phyloP scores from a whole-genome alignment of 2,113 vertebrate genomes.

The Otolemur garnettii region DNA sequence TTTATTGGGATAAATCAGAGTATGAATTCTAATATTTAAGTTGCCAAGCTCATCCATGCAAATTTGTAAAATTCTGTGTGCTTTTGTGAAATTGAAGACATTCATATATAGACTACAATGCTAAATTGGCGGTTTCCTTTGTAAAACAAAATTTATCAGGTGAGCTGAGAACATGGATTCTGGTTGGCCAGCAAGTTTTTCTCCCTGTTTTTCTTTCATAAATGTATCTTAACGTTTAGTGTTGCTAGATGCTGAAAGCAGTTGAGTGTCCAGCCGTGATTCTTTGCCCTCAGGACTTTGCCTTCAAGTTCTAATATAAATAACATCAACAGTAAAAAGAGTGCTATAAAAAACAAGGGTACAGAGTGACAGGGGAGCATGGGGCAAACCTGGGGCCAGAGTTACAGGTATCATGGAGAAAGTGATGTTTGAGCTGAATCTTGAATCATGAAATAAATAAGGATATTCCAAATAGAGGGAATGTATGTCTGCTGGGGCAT shows the following conservation, averaged over 20 bases:
- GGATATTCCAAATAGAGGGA: background rate
- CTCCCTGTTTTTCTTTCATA: background rate
- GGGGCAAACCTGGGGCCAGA: background rate
- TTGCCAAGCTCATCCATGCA: background rate
- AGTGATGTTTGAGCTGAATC: background rate
- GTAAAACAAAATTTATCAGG: background rate
- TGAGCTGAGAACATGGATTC: background rate
- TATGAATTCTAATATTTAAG: constrained; percentile 28
- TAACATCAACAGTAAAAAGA: background rate
- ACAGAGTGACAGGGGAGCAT: background rate
- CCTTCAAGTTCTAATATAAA: background rate
- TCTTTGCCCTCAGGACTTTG: background rate
- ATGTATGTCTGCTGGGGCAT: background rate
- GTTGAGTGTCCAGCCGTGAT: background rate
- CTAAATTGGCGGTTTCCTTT: background rate
- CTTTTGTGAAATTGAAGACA: background rate
- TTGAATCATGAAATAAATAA: background rate
- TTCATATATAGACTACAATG: background rate
- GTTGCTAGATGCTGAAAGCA: background rate
- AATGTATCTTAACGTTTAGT: background rate
- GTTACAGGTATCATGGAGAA: background rate
- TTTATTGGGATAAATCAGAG: background rate
- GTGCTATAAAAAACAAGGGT: background rate
- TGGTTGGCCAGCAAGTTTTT: background rate
- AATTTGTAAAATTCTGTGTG: background rate